phyloP scores from a whole-genome alignment of 2,888 invertebrate species.

The Protonemura montana region DNA sequence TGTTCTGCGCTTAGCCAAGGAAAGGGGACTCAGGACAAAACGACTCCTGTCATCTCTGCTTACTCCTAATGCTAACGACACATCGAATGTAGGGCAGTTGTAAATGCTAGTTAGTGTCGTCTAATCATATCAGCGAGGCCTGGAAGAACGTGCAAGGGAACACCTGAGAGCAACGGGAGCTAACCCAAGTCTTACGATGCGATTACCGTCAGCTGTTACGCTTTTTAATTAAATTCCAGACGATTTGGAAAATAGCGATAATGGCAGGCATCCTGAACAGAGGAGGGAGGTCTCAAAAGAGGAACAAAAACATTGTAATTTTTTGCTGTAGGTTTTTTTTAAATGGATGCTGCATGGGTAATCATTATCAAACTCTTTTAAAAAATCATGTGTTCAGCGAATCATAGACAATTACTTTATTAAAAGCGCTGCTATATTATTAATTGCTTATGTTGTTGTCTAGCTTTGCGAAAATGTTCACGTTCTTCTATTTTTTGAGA shows the following conservation, averaged over 20 bases:
- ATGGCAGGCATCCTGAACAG: background rate
- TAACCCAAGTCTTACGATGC: background rate
- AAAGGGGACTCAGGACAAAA: background rate
- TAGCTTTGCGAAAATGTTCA: too few species aligned
- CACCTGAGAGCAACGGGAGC: background rate
- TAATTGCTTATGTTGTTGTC: too few species aligned
- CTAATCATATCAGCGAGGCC: background rate
- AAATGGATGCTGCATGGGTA: too few species aligned
- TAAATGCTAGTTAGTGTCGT: background rate
- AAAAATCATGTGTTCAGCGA: too few species aligned
- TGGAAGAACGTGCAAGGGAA: background rate
- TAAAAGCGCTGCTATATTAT: too few species aligned
- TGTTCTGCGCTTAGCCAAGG: background rate
- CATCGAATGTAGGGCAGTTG: background rate
- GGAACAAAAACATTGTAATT: background rate
- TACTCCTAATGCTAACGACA: background rate
- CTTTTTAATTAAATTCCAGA: conserved; percentile 7
- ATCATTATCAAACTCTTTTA: too few species aligned
- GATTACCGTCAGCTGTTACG: background rate
- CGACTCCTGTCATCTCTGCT: background rate
- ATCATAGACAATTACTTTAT: too few species aligned
- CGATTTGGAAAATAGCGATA: conserved; percentile 7
- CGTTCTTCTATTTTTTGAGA: too few species aligned
- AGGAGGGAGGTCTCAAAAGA: background rate
- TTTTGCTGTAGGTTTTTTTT: too few species aligned